Percentiles rank a stretch among this genome's conserved stretches.
These are phyloP conservation scores for Carterocephalus palaemon DNA, from an alignment of 2,888 invertebrate species.

Conservation along the genomic window DNA sequence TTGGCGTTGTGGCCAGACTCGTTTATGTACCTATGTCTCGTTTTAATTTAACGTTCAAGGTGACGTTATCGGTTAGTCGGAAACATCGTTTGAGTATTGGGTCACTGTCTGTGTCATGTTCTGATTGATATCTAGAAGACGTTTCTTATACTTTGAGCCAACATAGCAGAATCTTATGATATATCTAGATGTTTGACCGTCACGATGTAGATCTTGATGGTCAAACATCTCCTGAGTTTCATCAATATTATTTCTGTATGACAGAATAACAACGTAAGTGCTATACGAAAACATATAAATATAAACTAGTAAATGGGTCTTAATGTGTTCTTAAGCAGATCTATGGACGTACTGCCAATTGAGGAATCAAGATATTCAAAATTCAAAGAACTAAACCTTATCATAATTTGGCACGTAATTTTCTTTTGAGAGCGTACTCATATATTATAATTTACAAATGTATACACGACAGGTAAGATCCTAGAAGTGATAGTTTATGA, in stretches of 20 bases:
- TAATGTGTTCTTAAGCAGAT: background rate
- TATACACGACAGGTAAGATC: constrained; percentile 16
- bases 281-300: too few species aligned
- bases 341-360: background rate
- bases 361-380: constrained; percentile 4
- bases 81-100: constrained; percentile 22
- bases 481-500: constrained; percentile 17
- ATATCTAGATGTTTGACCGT: too few species aligned
- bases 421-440: constrained; percentile 1
- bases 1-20: constrained; percentile 67
- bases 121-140: constrained; percentile 35
- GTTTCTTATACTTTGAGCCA: constrained; percentile 6
- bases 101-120: constrained; percentile 37
- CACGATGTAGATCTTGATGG: too few species aligned
- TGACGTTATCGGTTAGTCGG: constrained; percentile 36
- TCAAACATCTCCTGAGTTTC: too few species aligned
- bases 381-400: constrained; percentile 2
- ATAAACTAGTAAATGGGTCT: too few species aligned
- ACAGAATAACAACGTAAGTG: too few species aligned
- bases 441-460: background rate
- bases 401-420: constrained; percentile 14
- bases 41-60: constrained; percentile 49
- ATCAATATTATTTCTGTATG: too few species aligned
- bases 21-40: constrained; percentile 41
- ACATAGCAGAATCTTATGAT: too few species aligned